Evolutionary conservation across 2,888 invertebrate species (phyloP), one percentile per base, ranked within the genome.

Genomic region (Ypsolopha scabrella): DNA sequence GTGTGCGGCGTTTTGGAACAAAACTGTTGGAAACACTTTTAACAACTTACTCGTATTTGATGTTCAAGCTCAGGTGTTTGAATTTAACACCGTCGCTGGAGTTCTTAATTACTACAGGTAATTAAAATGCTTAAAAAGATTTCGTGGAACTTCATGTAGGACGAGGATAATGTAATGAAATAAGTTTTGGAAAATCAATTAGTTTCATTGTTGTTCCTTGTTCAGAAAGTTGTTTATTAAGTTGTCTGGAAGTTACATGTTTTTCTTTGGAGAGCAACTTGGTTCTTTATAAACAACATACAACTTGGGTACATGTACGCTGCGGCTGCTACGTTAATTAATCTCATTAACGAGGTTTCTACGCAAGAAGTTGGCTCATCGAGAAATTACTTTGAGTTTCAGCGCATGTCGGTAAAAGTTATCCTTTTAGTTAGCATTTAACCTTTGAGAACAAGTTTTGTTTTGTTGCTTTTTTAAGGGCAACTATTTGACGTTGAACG

Each of bases 381-480:
- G 24, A 24, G 10, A 39, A 11, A 39, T 39, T 39, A 39, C 70
- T 64, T 64, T 52, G 41, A 53, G 62, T 39, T 39, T 39, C 39
- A 11, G 39, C 9, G 39, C 10, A 11, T 39, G 11, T 24, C 39
- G 11, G 10, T 39, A 39, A 39, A 39, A n/a, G 39, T 39, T 11
- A 11, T 39, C 11, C 39, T 1, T 39, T 39, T 39, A n/a, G 39
- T 39, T 39, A 3, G 3, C 6, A 39, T 39, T 39, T n/a, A 24
- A 24, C 24, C 24, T 39, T 39, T 39, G 9, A 39, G 9, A 39
- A 39, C 11, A 39, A 39, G 9, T n/a, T 11, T 6, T 39, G 68
- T 61, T 57, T 70, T 35, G 68, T 67, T 64, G 66, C 69, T 72
- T 69, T 24, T 24, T 4, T 24, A 24, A 2, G 4, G 4, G 24